These are phyloP conservation scores for Calcarius lapponicus DNA, from an alignment of 2,797 vertebrate species.

Conservation along the genomic window DNA sequence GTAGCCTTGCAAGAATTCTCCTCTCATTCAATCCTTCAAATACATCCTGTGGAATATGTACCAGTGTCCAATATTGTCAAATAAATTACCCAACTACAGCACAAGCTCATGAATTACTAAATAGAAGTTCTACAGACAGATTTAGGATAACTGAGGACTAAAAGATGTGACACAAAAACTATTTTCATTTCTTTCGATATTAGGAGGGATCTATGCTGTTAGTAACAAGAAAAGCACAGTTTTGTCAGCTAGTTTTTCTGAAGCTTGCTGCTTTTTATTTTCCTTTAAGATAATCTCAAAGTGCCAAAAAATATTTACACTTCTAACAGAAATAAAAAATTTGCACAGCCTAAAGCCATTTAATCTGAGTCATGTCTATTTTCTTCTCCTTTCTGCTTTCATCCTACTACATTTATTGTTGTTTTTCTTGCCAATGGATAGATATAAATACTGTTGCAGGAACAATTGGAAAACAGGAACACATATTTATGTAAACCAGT, in stretches of 20 bases:
- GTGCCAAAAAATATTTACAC: neutral
- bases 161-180: neutral
- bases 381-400: constrained; percentile 33
- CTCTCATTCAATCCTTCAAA: neutral
- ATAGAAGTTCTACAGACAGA: neutral
- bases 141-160: neutral
- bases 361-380: constrained; percentile 53
- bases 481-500: constrained; percentile 75
- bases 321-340: constrained; percentile 26
- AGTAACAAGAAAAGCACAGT: neutral
- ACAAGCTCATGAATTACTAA: neutral
- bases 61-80: neutral
- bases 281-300: constrained; percentile 27
- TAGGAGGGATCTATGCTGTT: neutral
- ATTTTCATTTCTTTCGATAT: neutral
- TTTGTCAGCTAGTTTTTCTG: neutral
- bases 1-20: neutral
- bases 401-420: constrained; percentile 7
- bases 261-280: constrained; percentile 1
- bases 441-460: constrained; percentile 44
- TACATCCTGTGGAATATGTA: neutral
- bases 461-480: constrained; percentile 70
- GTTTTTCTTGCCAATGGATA: constrained; percentile 42
- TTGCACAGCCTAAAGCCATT: constrained; percentile 33
- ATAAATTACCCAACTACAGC: neutral